Evolutionary conservation across 2,888 invertebrate species (phyloP).

Genomic region (Pseudanteris insignis): DNA sequence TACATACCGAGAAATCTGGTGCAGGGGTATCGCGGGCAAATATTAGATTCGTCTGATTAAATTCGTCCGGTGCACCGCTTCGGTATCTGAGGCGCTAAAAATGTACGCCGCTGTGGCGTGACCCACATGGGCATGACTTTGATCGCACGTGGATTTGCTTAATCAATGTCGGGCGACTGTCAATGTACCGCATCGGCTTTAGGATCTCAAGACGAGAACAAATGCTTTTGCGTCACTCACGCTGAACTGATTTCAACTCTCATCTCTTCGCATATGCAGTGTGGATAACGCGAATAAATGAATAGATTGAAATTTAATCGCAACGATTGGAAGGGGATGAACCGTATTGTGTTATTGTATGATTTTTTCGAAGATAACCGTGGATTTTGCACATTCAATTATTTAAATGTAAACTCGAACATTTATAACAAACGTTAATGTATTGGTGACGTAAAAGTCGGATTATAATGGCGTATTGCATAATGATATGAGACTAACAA

Average conservation of each 20-base stretch:
- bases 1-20: no score
- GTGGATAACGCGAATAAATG: no score
- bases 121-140: conserved; percentile 19
- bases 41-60: conserved; percentile 32
- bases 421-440: no score
- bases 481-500: no score
- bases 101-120: conserved; percentile 5
- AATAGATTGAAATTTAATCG: no score
- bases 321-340: no score
- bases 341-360: no score
- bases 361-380: no score
- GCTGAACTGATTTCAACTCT: conserved; percentile 10
- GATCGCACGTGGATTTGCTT: conserved; percentile 29
- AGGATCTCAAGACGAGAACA: conserved; percentile 21
- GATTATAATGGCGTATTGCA: no score
- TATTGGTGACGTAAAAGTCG: no score
- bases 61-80: conserved; percentile 20
- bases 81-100: conserved; percentile 1
- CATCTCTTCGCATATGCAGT: conserved; percentile 1
- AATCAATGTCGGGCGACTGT: conserved; percentile 27
- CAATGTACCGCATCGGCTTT: conserved; percentile 11
- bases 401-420: no score
- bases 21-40: conserved; percentile 17
- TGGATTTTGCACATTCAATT: no score
- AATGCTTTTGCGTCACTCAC: conserved; percentile 14